Conservation (phyloP, 2,797 vertebrate genomes). For the Darevskia nairensis region DNA sequence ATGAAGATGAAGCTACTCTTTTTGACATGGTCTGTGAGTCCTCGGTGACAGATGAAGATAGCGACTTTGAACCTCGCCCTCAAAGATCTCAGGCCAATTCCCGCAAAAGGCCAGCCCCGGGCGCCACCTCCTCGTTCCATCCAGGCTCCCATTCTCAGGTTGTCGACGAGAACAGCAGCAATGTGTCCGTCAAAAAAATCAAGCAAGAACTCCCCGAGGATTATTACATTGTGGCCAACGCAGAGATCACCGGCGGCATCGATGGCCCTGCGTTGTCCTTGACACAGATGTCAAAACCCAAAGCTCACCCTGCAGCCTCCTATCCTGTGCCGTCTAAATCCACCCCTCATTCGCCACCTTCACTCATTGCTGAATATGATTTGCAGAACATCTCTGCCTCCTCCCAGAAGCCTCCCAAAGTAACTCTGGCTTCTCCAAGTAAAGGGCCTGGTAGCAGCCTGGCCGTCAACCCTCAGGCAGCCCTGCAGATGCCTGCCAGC, state of each 20-base stretch:
- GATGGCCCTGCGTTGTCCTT: constrained; percentile 79
- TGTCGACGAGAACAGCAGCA: constrained; percentile 64
- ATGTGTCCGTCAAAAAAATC: constrained; percentile 86
- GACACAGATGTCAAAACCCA: constrained; percentile 82
- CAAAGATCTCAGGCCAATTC: constrained; percentile 68
- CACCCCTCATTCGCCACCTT: constrained; percentile 44
- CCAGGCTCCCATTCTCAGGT: constrained; percentile 70
- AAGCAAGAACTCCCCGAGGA: constrained; percentile 89
- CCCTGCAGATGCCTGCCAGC: constrained; percentile 80
- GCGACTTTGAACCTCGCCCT: constrained; percentile 81
- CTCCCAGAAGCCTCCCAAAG: constrained; percentile 75
- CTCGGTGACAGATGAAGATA: constrained; percentile 88
- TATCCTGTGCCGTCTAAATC: constrained; percentile 72
- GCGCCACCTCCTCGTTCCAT: constrained; percentile 58
- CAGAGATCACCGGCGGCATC: constrained; percentile 78
- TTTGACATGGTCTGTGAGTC: constrained; percentile 91
- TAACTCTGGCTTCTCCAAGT: constrained; percentile 73
- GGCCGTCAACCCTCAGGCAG: constrained; percentile 63
- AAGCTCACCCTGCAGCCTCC: constrained; percentile 70
- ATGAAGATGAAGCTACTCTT: constrained; percentile 84
- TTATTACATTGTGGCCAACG: constrained; percentile 85
- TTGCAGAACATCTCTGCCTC: constrained; percentile 74
- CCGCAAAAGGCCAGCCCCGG: constrained; percentile 75
- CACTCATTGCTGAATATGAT: constrained; percentile 73
- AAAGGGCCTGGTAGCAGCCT: constrained; percentile 64